Base-by-base conservation (phyloP, 2,113 vertebrate genomes). In the Malurus melanocephalus region DNA sequence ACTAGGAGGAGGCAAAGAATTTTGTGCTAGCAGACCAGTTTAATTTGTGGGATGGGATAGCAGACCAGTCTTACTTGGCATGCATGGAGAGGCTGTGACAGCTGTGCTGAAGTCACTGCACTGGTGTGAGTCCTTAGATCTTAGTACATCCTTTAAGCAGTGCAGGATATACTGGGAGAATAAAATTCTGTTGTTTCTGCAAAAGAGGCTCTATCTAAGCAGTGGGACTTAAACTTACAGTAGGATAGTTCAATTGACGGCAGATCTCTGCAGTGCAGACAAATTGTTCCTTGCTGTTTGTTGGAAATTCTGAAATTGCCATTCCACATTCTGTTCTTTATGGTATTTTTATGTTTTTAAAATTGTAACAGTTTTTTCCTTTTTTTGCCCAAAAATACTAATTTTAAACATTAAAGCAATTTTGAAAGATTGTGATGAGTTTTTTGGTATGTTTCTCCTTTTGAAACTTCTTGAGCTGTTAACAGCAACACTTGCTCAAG, bases 51-150 rank as follows among this genome's bases (percentile, higher is more conserved):
- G 53, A 14, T 12, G 27, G 49, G 45, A 13, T 10, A 11, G 45
- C 35, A 74, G 24, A 24, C 45, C 51, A 8, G 4, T 38, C 67
- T n/a, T 28, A 17, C 12, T 15, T 48, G 59, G 35, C 45, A 8
- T 13, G 17, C 0, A 1, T 2, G 2, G 19, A 28, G 48, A 26
- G 21, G 3, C n/a, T 40, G 57, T 12, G 10, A 2, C 8, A 7
- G 38, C 17, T 46, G 43, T 40, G 11, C 51, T 23, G 43, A 21
- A 23, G 18, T 55, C 45, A 10, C 48, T 45, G 19, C 53, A 7
- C 11, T 32, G 24, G 3, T 67, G 2, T 10, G 30, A 32, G 57
- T 46, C n/a, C 26, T 53, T 20, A 0, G 38, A 38, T 38, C 38
- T 38, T 38, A 38, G 38, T 38, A 38, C 38, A 38, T 38, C 38